Conservation (phyloP, 1,140 invertebrate genomes). For the Drosophila trapezifrons region DNA sequence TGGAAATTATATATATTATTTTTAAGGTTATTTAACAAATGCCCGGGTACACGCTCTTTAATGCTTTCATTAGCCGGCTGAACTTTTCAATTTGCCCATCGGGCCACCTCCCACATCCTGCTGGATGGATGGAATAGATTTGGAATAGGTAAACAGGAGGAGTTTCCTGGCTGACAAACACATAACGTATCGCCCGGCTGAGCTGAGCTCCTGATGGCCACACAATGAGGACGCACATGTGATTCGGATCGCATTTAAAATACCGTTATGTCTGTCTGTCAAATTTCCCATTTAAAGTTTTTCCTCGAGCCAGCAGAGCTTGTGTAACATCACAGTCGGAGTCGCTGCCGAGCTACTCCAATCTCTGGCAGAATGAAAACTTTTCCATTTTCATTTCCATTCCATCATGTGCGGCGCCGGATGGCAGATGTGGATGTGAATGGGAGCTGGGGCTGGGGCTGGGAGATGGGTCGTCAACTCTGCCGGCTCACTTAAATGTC, state of each 20-base stretch:
- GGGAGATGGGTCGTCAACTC: constrained; percentile 13
- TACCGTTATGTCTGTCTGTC: constrained; percentile 71
- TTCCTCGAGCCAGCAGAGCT: constrained; percentile 38
- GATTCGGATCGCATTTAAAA: constrained; percentile 69
- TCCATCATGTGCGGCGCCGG: constrained; percentile 48
- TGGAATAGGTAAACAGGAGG: not conserved
- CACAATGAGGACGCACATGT: constrained; percentile 41
- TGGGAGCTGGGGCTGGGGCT: not conserved
- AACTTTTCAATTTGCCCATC: constrained; percentile 55
- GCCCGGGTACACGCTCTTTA: constrained; percentile 10
- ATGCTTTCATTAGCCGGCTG: constrained; percentile 43
- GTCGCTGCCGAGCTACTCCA: constrained; percentile 25
- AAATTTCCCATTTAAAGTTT: constrained; percentile 80
- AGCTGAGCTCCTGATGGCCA: too few species aligned
- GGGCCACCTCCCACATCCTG: not conserved
- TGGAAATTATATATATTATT: constrained; percentile 40
- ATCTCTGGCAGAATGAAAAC: constrained; percentile 38
- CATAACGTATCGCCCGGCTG: constrained; percentile 6
- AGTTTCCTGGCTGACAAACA: constrained; percentile 1
- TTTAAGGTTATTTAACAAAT: constrained; percentile 48
- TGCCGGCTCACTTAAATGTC: constrained; percentile 53
- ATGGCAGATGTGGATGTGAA: constrained; percentile 6
- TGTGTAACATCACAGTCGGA: constrained; percentile 34
- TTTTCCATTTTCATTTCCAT: constrained; percentile 74
- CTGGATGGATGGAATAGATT: constrained; percentile 7